Base-by-base conservation (phyloP, 2,113 vertebrate species). In the Lasiurus cinereus region DNA sequence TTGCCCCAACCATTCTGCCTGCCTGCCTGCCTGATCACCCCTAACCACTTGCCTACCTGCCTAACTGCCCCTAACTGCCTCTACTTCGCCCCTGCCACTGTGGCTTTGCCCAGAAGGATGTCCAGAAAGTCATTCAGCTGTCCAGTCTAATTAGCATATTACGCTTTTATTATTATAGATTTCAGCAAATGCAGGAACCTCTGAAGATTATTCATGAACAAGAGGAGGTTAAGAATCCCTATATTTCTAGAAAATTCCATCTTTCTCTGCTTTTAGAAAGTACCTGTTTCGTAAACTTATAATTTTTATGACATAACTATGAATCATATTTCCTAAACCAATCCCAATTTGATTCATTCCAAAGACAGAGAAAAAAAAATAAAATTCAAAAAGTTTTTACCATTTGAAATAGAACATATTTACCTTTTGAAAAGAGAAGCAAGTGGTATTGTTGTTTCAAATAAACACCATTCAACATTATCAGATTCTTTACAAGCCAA, bases 401-500 rank as follows among this genome's bases (percentile, higher is more conserved):
- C 78, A 88, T 83, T 91, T 96, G 70, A 95, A 94, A 1, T 69
- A 93, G 78, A 46, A 70, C 18, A 94, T 4, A 93, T 29, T 50
- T 93, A 62, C 8, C 4, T 93, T 94, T 96, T 77, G 27, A 69
- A 80, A 73, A 76, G 19, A 64, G 9, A 88, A 79, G 76, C 1
- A 22, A 9, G 1, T 72, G 29, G 27, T 62, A 33, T 8, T 50
- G 11, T 8, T 54, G 27, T 83, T 79, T 67, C 50, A 94, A 87
- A 93, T 52, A 1, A 62, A 90, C 19, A 70, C 3, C 31, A 48
- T 7, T 84, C 56, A 76, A 74, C 12, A 94, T 95, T 92, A 95
- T 94, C 18, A 84, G 64, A 29, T 93, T 72, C n/a, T 78, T 83
- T 79, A 78, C 29, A 93, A 95, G 7, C 69, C 92, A 94, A 96